Percentiles rank a stretch among this genome's conserved stretches.
Conservation (phyloP, 2,797 vertebrate species). For the Xyrichtys novacula region DNA sequence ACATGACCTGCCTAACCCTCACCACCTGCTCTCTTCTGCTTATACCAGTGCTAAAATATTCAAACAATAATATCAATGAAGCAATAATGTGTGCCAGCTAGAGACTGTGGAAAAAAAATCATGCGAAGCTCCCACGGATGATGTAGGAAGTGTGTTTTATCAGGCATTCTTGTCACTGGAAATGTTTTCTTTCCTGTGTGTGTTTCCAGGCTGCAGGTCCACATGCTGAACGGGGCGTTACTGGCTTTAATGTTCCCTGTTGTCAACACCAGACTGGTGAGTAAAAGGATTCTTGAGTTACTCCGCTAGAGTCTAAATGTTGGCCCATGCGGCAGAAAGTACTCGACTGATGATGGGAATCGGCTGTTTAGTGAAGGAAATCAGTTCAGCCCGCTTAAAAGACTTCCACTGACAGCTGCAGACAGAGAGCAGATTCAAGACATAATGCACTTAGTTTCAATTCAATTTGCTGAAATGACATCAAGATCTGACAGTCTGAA, state of each 20-base stretch:
- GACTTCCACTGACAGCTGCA: conserved; percentile 1
- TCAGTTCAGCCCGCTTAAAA: conserved; percentile 1
- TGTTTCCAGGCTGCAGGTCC: conserved; percentile 92
- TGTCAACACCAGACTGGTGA: conserved; percentile 97
- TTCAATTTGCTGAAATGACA: conserved; percentile 2
- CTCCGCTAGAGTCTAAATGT: neutral
- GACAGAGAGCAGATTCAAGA: neutral
- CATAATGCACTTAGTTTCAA: conserved; percentile 1
- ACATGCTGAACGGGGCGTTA: conserved; percentile 97
- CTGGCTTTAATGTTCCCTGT: conserved; percentile 96
- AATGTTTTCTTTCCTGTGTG: conserved; percentile 15
- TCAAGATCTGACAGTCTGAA: neutral
- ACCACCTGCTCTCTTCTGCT: conserved; percentile 30
- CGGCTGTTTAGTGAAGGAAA: conserved; percentile 1
- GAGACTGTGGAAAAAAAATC: neutral
- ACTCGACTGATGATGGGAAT: conserved; percentile 10
- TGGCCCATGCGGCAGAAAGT: neutral
- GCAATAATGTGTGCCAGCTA: neutral
- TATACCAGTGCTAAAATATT: conserved; percentile 8
- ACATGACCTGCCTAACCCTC: conserved; percentile 6
- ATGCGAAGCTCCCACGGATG: neutral
- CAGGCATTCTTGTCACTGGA: neutral
- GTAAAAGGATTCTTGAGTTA: conserved; percentile 69
- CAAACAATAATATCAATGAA: neutral
- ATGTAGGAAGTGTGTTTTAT: conserved; percentile 1